Percentiles rank a stretch among this genome's conserved stretches.
phyloP scores from a whole-genome alignment of 2,113 vertebrate species.

The Saguinus midas region DNA sequence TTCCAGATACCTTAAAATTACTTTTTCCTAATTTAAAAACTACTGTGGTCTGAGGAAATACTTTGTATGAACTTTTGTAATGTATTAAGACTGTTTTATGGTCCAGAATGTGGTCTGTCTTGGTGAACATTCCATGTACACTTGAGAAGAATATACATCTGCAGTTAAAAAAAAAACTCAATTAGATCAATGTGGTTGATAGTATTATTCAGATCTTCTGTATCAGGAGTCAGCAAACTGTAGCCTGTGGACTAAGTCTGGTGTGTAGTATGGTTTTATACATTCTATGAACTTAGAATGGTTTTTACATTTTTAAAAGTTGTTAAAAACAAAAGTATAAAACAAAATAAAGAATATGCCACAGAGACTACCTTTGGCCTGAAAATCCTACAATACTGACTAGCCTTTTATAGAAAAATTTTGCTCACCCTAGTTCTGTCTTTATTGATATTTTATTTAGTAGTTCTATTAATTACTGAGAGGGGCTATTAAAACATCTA shows the following conservation, averaged over 20 bases:
- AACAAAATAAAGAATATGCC: neutral
- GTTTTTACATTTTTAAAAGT: neutral
- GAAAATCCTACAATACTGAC: neutral
- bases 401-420: neutral
- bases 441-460: neutral
- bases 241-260: neutral
- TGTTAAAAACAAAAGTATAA: neutral
- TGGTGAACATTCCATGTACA: neutral
- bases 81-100: neutral
- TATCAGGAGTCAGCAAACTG: neutral
- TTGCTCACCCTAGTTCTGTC: neutral
- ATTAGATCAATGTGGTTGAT: neutral
- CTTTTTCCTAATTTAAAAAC: neutral
- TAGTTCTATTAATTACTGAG: neutral
- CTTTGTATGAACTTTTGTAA: neutral
- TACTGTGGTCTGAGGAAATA: neutral
- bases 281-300: neutral
- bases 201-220: neutral
- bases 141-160: neutral
- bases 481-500: neutral
- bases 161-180: neutral
- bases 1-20: neutral
- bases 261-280: neutral
- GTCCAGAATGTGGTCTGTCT: neutral
- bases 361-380: neutral